phyloP scores from a whole-genome alignment of 2,888 invertebrate species.

The Harpalus rufipes region DNA sequence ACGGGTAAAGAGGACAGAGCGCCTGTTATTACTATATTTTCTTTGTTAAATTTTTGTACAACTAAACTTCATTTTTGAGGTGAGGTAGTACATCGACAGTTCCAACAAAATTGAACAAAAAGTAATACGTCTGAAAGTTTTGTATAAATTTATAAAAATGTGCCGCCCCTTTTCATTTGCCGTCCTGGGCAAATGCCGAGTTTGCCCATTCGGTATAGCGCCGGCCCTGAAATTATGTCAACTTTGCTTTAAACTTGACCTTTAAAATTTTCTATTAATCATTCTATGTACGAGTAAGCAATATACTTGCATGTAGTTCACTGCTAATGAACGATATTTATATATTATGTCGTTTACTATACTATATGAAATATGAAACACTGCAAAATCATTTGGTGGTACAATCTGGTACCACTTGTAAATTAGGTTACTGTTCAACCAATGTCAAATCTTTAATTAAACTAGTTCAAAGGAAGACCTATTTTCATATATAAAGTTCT shows the following conservation, averaged over 20 bases:
- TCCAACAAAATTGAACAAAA: too few species aligned
- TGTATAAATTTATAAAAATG: too few species aligned
- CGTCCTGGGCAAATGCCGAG: too few species aligned
- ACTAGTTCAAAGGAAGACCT: background rate
- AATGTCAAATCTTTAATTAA: background rate
- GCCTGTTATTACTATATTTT: too few species aligned
- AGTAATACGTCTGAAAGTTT: too few species aligned
- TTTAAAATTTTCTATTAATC: background rate
- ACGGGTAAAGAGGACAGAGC: too few species aligned
- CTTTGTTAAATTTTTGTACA: too few species aligned
- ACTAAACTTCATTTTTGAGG: too few species aligned
- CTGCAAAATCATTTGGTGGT: background rate
- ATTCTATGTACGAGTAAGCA: background rate
- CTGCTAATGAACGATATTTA: background rate
- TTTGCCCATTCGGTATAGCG: too few species aligned
- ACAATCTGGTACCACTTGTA: background rate
- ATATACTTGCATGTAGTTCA: background rate
- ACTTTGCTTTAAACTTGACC: background rate
- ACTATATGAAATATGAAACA: background rate
- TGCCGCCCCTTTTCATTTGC: too few species aligned
- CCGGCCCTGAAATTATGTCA: too few species aligned
- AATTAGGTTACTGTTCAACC: background rate
- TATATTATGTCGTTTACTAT: background rate
- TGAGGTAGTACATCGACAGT: too few species aligned
- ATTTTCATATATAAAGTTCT: background rate